These are phyloP conservation scores for Leucania comma DNA, from an alignment of 2,888 invertebrate species.

Conservation along the genomic window DNA sequence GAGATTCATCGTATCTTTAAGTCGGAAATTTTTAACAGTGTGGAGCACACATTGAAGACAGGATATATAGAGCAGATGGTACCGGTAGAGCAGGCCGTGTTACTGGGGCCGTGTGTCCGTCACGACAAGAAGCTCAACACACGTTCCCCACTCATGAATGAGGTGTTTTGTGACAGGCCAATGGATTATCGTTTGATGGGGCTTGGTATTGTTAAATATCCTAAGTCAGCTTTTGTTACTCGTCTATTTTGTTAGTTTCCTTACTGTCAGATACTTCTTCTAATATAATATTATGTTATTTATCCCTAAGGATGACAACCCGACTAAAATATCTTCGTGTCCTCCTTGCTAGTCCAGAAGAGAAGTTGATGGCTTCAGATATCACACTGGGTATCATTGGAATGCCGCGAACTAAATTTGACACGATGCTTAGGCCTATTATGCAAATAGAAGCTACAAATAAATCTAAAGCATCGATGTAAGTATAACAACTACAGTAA, in stretches of 20 bases:
- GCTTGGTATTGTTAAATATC: conserved; percentile 85
- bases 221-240: conserved; percentile 71
- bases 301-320: conserved; percentile 71
- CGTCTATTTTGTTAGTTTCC: neutral
- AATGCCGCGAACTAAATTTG: conserved; percentile 88
- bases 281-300: conserved; percentile 19
- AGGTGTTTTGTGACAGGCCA: conserved; percentile 89
- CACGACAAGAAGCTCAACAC: conserved; percentile 90
- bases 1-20: conserved; percentile 92
- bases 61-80: conserved; percentile 70
- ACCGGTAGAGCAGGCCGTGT: conserved; percentile 86
- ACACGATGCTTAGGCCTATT: conserved; percentile 89
- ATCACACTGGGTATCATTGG: conserved; percentile 92
- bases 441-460: conserved; percentile 57
- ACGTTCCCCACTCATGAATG: conserved; percentile 91
- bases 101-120: conserved; percentile 89
- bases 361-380: conserved; percentile 80
- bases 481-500: conserved; percentile 38
- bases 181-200: conserved; percentile 91
- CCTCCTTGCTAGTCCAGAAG: conserved; percentile 90
- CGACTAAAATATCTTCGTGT: conserved; percentile 89
- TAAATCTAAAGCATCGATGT: conserved; percentile 80
- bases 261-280: neutral
- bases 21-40: conserved; percentile 91
- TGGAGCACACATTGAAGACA: conserved; percentile 85